Conservation (phyloP, 2,113 vertebrate species). For the Hippocampus guttulatus region DNA sequence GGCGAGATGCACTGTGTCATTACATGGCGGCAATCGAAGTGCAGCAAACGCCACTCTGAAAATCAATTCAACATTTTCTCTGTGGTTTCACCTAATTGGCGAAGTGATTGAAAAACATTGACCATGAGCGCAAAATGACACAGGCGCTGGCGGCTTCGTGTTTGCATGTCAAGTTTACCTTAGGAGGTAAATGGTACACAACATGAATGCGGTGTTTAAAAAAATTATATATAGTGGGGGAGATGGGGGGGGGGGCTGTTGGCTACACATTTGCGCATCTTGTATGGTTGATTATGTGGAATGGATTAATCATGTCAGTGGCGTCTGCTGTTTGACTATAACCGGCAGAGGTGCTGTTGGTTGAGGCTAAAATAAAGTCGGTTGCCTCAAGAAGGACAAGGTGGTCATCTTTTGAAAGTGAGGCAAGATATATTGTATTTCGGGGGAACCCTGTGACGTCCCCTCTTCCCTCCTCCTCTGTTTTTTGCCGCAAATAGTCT, state of each 20-base stretch:
- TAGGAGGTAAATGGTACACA: neutral
- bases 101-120: slow-evolving; percentile 25
- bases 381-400: too few relatives aligned
- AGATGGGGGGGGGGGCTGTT: too few relatives aligned
- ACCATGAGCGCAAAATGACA: slow-evolving; percentile 23
- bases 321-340: too few relatives aligned
- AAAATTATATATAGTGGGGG: neutral
- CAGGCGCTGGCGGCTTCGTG: neutral
- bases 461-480: too few relatives aligned
- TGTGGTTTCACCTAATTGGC: slow-evolving; percentile 26
- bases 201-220: neutral
- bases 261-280: neutral
- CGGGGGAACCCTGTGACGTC: too few relatives aligned
- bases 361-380: too few relatives aligned
- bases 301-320: neutral
- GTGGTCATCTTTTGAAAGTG: too few relatives aligned
- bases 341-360: too few relatives aligned
- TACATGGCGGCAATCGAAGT: slow-evolving; percentile 46
- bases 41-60: slow-evolving; percentile 29
- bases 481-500: too few relatives aligned
- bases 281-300: neutral
- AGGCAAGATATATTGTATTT: too few relatives aligned
- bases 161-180: slow-evolving; percentile 9
- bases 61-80: slow-evolving; percentile 46
- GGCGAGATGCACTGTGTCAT: slow-evolving; percentile 40